A percentile compares a stretch with the other conserved stretches of the same genome.
Evolutionary conservation across 2,888 invertebrate genomes (phyloP).

Genomic region (Epirrita christyi): DNA sequence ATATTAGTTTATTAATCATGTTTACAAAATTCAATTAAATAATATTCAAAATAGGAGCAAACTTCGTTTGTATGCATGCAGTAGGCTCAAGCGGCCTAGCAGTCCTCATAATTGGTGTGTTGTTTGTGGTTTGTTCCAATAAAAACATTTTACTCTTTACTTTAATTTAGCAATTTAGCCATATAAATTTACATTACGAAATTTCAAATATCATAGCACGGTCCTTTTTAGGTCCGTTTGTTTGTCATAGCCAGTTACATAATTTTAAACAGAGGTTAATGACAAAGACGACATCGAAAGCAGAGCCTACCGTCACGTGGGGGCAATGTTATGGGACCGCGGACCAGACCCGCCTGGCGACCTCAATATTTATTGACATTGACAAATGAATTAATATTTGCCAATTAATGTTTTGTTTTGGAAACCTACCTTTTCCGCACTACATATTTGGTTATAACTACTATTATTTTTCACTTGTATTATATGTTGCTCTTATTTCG

Average conservation of each 20-base stretch:
- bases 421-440: slow-evolving; percentile 1
- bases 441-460: not conserved
- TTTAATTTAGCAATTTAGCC: slow-evolving; percentile 45
- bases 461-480: no score
- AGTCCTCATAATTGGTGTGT: no score
- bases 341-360: not conserved
- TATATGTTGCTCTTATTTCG: slow-evolving; percentile 2
- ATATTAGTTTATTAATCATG: no score
- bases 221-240: no score
- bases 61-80: no score
- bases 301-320: not conserved
- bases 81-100: no score
- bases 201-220: slow-evolving; percentile 43
- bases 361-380: slow-evolving; percentile 8
- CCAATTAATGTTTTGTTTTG: slow-evolving; percentile 18
- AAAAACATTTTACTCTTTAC: no score
- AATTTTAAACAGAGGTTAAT: slow-evolving; percentile 34
- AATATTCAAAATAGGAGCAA: no score
- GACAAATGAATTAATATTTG: slow-evolving; percentile 26
- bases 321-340: not conserved
- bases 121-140: no score
- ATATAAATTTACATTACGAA: slow-evolving; percentile 41
- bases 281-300: slow-evolving; percentile 28
- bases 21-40: no score
- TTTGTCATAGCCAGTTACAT: slow-evolving; percentile 44